Evolutionary conservation across 2,113 vertebrate genomes (phyloP), one percentile per base, ranked within the genome.

Genomic region (Egretta garzetta): DNA sequence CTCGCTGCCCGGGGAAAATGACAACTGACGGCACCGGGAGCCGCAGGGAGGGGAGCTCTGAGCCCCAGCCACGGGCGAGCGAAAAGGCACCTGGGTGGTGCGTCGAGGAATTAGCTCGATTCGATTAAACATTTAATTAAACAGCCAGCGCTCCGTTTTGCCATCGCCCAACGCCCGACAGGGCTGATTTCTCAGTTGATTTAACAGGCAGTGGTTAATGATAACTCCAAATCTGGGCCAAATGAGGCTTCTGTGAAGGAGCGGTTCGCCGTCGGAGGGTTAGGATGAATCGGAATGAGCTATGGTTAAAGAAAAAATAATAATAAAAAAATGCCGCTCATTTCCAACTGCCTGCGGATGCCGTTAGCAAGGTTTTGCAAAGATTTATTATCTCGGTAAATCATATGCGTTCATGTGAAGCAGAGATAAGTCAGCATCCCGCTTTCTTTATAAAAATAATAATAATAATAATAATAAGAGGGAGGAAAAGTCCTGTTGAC

Each of bases 371-470:
- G 63, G 83, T 80, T 96, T 93, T 67, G 68, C 76, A 52, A 80
- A 96, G 91, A 95, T 91, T 93, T 96, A 95, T 96, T 96, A 68
- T 93, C 62, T 89, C 80, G 16, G 76, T 91, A 95, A 97, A 95
- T 92, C 87, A 88, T 60, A 53, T 12, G 39, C 16, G 72, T 80
- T 95, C 91, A 80, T 90, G 73, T 85, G 76, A 88, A 95, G 75
- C 45, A 23, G 35, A 80, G 63, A 95, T 73, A 66, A 91, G 83
- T 91, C 64, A 95, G 50, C 52, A 90, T 82, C 73, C 49, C 15
- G 14, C 73, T 89, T 92, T 85, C 85, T 86, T 82, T 79, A 80
- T 56, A 86, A 83, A 88, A 96, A 75, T 77, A 88, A 60, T 84
- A 81, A 35, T 50, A 86, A 67, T 9, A 96, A 75, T 77, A 88